Evolutionary conservation across 1,140 invertebrate genomes (phyloP), one percentile per base, ranked within the genome.

Genomic region (Macrocentrus cingulum): DNA sequence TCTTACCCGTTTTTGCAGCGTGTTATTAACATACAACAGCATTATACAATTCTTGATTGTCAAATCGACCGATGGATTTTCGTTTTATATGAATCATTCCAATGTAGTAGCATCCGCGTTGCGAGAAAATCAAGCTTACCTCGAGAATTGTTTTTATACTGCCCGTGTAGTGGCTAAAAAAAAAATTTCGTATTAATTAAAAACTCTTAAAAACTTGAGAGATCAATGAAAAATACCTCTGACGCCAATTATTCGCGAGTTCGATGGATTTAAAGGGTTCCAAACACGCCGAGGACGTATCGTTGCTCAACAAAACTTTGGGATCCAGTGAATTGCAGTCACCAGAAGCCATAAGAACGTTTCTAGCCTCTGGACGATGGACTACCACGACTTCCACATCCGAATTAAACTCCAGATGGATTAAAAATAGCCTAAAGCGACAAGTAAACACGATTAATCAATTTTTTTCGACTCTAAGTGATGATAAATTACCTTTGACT

Each of bases 401-500:
- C 18, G 55, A 60, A 13, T 64, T 37, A 19, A 69, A 69, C 45
- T 72, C 67, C 0, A 79, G 44, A 52, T 76, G 59, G 19, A 72
- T 48, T 25, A 76, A 58, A 58, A 75, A 76, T 22, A 80, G 51
- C 39, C 77, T 80, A 29, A 46, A 67, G 67, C 61, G 44, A 61
- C 34, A 46, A 57, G 34, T 39, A 52, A 42, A 42, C 16, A 44
- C 19, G 44, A 23, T 16, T 2, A 44, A 34, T 34, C 11, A 6
- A 2, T 13, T 48, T 18, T 13, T 18, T 58, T 2, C 18, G 2
- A 37, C 11, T 34, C 29, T 7, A 7, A 11, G 29, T 32, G 48
- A 22, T 34, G 39, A 15, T n/a, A 18, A 59, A 20, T 66, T 53
- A 79, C 77, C 76, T 72, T 18, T 77, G 73, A 64, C 76, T 76